Evolutionary conservation across 2,888 invertebrate genomes (phyloP), one percentile per base, ranked within the genome.

Genomic region (Flexamia atlantica): DNA sequence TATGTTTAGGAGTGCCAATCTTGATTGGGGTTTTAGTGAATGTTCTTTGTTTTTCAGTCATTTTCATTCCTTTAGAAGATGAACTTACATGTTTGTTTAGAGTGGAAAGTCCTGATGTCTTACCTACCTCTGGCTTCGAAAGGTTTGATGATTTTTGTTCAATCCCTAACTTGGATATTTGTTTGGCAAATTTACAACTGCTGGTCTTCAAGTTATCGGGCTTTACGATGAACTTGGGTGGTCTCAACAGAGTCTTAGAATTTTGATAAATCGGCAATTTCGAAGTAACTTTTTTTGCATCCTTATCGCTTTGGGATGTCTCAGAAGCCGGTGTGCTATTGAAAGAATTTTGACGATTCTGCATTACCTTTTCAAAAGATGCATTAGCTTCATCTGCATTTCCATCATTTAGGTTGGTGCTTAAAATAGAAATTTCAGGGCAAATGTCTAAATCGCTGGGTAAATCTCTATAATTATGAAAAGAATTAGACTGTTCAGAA

Each of bases 181-280:
- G 57, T 23, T 57, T 57, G 5, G 57, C 57, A 57, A 57, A 57
- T 57, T 57, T 57, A 20, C 2, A 57, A 14, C 57, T 57, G 20
- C 23, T 57, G 12, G 57, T 25, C 23, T 57, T 57, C 23, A 57
- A 57, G 12, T 2, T 23, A 14, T 57, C 57, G 23, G 57, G 57
- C 3, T 57, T 57, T 5, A 57, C 57, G 23, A 12, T 20, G 1
- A 57, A 25, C 12, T 7, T 20, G 20, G 57, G 57, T 12, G 57
- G 9, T 57, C 57, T 57, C 57, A 57, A 23, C 20, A 57, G 4
- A 57, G 23, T 20, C 14, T 23, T 57, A 2, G 57, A 57, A 25
- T 23, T 57, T 23, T 57, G 57, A 12, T 20, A 23, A 57, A 57
- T 23, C 2, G 57, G 57, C 12, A 57, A 12, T 57, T 57, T 57